Conservation (phyloP, 2,797 vertebrate species). For the Mycteria americana region DNA sequence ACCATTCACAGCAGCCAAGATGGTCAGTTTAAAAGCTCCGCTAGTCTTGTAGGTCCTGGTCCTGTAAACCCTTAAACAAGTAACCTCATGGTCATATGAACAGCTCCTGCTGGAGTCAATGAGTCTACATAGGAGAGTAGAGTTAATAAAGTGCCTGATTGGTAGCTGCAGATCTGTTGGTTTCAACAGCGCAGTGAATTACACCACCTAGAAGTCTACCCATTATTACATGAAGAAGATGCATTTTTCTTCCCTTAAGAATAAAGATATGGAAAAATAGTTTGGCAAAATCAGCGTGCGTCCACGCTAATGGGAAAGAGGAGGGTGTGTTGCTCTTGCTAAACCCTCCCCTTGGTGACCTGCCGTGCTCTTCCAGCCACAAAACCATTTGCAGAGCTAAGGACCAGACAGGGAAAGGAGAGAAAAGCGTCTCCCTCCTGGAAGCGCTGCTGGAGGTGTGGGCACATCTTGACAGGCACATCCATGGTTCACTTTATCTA, state of each 20-base stretch:
- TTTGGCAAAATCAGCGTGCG: background rate
- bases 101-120: background rate
- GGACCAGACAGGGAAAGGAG: background rate
- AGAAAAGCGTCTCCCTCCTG: background rate
- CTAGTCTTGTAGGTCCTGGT: background rate
- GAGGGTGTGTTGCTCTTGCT: background rate
- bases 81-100: background rate
- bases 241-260: background rate
- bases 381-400: background rate
- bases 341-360: background rate
- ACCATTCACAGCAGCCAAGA: background rate
- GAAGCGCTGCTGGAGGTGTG: rapidly evolving
- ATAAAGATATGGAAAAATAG: background rate
- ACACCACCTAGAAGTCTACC: background rate
- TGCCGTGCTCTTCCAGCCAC: background rate
- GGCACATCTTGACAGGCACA: background rate
- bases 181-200: background rate
- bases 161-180: background rate
- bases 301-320: background rate
- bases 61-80: background rate
- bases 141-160: background rate
- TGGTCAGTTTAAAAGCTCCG: background rate
- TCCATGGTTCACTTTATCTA: background rate
- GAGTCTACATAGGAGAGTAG: rapidly evolving
- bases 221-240: background rate